Evolutionary conservation across 2,888 invertebrate species (phyloP).

Genomic region (Aspidapion aeneum): DNA sequence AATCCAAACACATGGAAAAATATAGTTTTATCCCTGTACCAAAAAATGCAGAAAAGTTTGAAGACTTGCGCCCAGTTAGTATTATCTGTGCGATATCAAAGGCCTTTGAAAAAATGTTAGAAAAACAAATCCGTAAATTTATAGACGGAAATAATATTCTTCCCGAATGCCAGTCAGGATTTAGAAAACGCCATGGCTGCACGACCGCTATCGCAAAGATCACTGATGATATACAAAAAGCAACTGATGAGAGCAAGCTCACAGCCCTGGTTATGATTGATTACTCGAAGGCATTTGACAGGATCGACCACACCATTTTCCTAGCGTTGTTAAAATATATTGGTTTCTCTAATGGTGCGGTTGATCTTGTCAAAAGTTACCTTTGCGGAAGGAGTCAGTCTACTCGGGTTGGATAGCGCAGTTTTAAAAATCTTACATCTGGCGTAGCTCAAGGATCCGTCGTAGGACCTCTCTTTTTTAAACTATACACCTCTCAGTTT

Average conservation of each 20-base stretch:
- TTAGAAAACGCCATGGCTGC: not conserved
- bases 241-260: not conserved
- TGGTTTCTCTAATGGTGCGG: not conserved
- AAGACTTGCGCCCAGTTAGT: not conserved
- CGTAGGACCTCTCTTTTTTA: too few relatives aligned
- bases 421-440: too few relatives aligned
- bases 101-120: not conserved
- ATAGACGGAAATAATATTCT: not conserved
- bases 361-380: not conserved
- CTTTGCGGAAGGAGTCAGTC: not conserved
- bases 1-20: too few relatives aligned
- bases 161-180: not conserved
- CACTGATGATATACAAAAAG: not conserved
- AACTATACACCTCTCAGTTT: too few relatives aligned
- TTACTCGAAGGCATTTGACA: not conserved
- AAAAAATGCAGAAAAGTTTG: not conserved
- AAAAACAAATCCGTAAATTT: not conserved
- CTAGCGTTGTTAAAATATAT: not conserved
- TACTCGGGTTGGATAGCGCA: not conserved
- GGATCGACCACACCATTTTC: not conserved
- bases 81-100: not conserved
- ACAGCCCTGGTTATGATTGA: not conserved
- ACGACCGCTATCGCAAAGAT: not conserved
- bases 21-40: not conserved
- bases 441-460: too few relatives aligned